Base-by-base conservation (phyloP, 1,140 invertebrate genomes). In the Asobara japonica region DNA sequence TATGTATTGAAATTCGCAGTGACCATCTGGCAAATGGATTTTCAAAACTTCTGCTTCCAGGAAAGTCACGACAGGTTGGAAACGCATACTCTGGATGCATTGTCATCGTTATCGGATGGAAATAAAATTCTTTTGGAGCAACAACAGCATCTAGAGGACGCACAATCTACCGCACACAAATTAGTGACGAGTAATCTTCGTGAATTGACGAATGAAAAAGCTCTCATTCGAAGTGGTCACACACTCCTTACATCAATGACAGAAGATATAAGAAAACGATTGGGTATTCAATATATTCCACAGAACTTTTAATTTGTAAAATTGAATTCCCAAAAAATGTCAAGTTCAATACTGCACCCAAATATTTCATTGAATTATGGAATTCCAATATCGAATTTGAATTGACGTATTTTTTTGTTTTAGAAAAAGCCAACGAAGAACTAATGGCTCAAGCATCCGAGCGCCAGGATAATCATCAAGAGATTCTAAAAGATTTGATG, bases 221-320 rank as follows among this genome's bases (percentile, higher is more conserved):
- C 87, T 22, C 75, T 92, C 4, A 92, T 92, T 78, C 82, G 87
- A 45, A 78, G 89, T 25, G 90, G 90, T 16, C 90, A 92, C 71
- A 79, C 81, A 69, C 87, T 92, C 74, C 76, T 93, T 2, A 81
- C 88, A 31, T 29, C 79, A 7, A 89, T 92, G 86, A 89, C 90
- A 7, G 84, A 89, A 74, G 86, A 89, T 65, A 88, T 92, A 25
- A 89, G 88, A 79, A 75, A 78, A 2, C 90, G 89, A 85, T 81
- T 93, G 73, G 89, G 90, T 90, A 84, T 66, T 45, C 74, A 10
- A 8, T 8, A 27, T 25, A 48, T n/a, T n/a, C n/a, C n/a, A n/a
- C n/a, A n/a, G n/a, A n/a, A n/a, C n/a, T n/a, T n/a, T n/a, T n/a
- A n/a, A n/a, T n/a, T n/a, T n/a, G n/a, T n/a, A n/a, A n/a, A n/a